phyloP scores from a whole-genome alignment of 2,797 vertebrate genomes.

The Spatula clypeata region DNA sequence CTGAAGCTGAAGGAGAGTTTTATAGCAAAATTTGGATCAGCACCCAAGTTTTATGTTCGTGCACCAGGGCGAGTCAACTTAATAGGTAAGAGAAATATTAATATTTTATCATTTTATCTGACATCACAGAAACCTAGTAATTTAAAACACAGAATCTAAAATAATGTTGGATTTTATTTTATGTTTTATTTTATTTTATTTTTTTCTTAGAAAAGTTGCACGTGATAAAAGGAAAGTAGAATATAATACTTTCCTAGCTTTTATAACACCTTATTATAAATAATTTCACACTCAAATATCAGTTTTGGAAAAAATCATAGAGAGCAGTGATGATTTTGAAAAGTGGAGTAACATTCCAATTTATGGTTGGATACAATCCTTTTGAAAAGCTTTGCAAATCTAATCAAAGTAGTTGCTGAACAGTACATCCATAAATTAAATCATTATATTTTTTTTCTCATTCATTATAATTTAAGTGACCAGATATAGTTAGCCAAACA shows the following conservation, averaged over 20 bases:
- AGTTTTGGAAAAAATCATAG: background rate
- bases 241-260: background rate
- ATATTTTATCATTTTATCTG: background rate
- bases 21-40: constrained; percentile 89
- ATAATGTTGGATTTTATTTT: background rate
- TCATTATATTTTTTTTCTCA: background rate
- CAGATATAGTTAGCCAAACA: background rate
- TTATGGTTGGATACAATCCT: background rate
- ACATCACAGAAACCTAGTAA: background rate
- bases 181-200: too few species aligned
- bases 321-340: background rate
- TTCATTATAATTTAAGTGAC: background rate
- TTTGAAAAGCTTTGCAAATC: background rate
- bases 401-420: background rate
- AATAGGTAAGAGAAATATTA: constrained; percentile 89
- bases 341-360: background rate
- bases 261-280: background rate
- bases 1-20: constrained; percentile 91
- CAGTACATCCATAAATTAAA: background rate
- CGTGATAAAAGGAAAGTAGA: background rate
- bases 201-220: background rate
- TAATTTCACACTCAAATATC: background rate
- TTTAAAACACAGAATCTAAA: background rate
- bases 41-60: constrained; percentile 92
- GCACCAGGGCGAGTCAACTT: constrained; percentile 97